These are phyloP conservation scores for Dicyrtomina minuta DNA, from an alignment of 2,888 invertebrate genomes.

Conservation along the genomic window DNA sequence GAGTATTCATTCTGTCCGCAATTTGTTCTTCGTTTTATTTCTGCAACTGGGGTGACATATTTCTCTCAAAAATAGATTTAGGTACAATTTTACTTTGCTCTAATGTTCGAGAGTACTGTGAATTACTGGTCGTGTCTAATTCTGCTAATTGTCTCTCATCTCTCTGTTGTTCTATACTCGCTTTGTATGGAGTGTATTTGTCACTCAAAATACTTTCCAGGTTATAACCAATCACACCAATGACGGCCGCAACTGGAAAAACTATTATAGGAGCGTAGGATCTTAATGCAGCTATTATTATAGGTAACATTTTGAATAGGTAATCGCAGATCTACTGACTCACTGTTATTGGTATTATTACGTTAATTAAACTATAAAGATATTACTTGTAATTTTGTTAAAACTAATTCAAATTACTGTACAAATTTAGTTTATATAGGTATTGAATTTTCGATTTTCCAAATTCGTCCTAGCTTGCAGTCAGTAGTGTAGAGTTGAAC, in stretches of 20 bases:
- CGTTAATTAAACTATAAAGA: no score
- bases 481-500: no score
- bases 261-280: conserved; percentile 77
- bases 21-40: no score
- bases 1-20: no score
- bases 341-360: no score
- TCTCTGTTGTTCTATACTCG: conserved; percentile 71
- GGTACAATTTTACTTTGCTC: conserved; percentile 63
- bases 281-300: conserved; percentile 67
- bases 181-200: conserved; percentile 59
- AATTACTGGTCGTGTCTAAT: conserved; percentile 58
- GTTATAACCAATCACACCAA: conserved; percentile 77
- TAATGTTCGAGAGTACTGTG: no score
- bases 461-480: no score
- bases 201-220: conserved; percentile 64
- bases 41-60: conserved; percentile 56
- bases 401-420: no score
- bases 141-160: conserved; percentile 68
- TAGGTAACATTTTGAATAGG: conserved; percentile 70
- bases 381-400: no score
- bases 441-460: no score
- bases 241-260: conserved; percentile 75
- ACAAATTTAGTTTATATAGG: no score
- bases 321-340: no score
- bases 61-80: conserved; percentile 59